These are phyloP conservation scores for Arnoldichthys spilopterus DNA, from an alignment of 2,797 vertebrate species.

Conservation along the genomic window DNA sequence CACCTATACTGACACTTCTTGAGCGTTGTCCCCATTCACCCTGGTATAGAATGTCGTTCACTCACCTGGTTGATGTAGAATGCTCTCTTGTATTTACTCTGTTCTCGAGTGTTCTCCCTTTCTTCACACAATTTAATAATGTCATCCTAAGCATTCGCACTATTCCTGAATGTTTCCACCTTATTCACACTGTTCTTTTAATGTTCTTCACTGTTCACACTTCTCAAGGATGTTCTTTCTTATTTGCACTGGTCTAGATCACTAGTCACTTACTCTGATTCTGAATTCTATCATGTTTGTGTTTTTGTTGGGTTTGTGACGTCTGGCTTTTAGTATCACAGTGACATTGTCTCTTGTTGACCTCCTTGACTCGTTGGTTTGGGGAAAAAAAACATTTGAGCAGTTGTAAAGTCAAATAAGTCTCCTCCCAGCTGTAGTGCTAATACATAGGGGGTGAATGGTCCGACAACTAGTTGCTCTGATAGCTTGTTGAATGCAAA, in stretches of 20 bases:
- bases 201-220: background rate
- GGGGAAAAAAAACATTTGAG: too few species aligned
- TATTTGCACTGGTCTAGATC: background rate
- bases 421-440: background rate
- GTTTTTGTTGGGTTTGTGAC: background rate
- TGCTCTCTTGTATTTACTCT: too few species aligned
- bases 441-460: background rate
- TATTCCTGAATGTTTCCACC: too few species aligned
- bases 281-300: background rate
- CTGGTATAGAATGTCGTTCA: too few species aligned
- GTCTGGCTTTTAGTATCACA: background rate
- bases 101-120: too few species aligned
- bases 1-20: too few species aligned
- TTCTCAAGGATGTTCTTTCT: background rate
- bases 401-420: background rate
- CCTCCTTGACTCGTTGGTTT: background rate
- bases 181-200: too few species aligned
- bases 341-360: too few species aligned
- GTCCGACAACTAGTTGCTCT: background rate
- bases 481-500: conserved; percentile 43
- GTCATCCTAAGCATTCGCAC: too few species aligned
- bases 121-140: too few species aligned
- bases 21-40: too few species aligned
- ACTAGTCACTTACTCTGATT: background rate
- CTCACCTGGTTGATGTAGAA: too few species aligned